Evolutionary conservation across 2,797 vertebrate genomes (phyloP).

Genomic region (Neopelma chrysocephalum): DNA sequence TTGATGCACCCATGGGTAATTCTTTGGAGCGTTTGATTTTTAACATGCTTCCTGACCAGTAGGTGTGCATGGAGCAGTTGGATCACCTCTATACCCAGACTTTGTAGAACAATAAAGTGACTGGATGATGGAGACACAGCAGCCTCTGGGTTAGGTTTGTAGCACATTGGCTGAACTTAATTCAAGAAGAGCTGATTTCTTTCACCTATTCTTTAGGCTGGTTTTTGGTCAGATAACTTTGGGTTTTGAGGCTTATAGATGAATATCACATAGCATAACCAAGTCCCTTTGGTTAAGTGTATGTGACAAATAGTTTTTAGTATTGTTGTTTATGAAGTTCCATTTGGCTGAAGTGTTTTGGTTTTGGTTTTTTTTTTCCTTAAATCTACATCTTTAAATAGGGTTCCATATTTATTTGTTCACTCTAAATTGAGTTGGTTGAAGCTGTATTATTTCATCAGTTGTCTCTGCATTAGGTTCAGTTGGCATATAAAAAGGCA

Average conservation of each 20-base stretch:
- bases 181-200: neutral
- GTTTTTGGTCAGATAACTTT: neutral
- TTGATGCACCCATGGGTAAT: neutral
- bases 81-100: neutral
- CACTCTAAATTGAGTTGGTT: neutral
- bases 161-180: neutral
- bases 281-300: neutral
- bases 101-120: neutral
- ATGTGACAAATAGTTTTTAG: neutral
- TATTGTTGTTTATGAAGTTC: neutral
- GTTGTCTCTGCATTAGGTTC: neutral
- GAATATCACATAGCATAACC: neutral
- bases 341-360: neutral
- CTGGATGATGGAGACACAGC: neutral
- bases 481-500: neutral
- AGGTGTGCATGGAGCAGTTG: neutral
- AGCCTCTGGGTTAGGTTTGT: neutral
- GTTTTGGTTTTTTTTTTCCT: neutral
- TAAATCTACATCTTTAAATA: neutral
- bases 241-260: neutral
- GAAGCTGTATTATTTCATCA: neutral
- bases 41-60: neutral
- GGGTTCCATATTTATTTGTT: neutral
- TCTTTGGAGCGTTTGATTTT: neutral
- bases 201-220: neutral